Base-by-base conservation (phyloP, 2,113 vertebrate species). In the Saccopteryx leptura region DNA sequence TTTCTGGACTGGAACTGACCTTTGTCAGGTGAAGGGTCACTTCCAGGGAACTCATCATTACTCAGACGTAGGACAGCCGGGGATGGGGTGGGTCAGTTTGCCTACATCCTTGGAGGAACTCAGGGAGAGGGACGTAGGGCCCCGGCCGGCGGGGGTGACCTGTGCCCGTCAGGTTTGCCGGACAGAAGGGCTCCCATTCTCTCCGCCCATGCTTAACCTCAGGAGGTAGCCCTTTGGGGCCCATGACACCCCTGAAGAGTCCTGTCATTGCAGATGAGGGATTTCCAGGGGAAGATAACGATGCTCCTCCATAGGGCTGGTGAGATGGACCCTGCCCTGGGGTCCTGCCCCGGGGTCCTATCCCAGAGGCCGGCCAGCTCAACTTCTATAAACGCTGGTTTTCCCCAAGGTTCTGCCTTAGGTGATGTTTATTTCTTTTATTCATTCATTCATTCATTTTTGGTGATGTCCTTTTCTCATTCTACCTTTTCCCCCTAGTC, bases 231-330 rank as follows among this genome's bases (percentile, higher is more conserved):
- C 65, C 26, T 50, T 56, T 7, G 17, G 76, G 66, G 19, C 50
- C 8, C 13, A 60, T 56, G 5, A 60, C 65, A 12, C 19, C 78
- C 56, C n/a, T 13, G 23, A 50, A 31, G 65, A 54, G 52, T 80
- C n/a, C 12, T 68, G 52, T 68, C n/a, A 1, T 76, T 81, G 28
- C 52, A 90, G 61, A 58, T 56, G 48, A 21, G 9, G 23, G 18
- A 1, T 18, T 15, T 39, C 46, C 72, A 52, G 63, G 66, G 39
- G 24, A 21, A 71, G 54, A 46, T 26, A 2, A 0, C 33, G 56
- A 15, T 13, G 68, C 14, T 39, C 6, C 61, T 8, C 6, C 1
- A 4, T 1, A 13, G 48, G 54, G 33, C 54, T 14, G 0, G 1
- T 46, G 28, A n/a, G n/a, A n/a, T n/a, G n/a, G n/a, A n/a, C n/a